Conservation (phyloP, 2,113 vertebrate genomes). For the Cepphus grylle region DNA sequence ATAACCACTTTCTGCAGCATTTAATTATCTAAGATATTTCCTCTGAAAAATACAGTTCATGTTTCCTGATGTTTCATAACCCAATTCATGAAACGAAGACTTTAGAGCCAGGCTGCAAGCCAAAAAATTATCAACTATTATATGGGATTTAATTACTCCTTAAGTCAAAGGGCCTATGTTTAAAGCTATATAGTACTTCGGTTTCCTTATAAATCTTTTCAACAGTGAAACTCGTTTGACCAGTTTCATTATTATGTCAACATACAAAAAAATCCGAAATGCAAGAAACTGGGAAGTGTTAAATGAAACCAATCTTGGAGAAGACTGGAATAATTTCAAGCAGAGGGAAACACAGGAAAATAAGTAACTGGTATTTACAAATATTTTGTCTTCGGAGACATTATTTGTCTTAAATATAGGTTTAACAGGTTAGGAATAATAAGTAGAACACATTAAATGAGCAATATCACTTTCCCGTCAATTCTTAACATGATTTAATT, state of each 20-base stretch:
- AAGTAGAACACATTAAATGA: background rate
- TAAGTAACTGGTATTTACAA: slow-evolving; percentile 8
- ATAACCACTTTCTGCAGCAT: background rate
- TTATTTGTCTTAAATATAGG: slow-evolving; percentile 10
- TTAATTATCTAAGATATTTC: background rate
- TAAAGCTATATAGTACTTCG: background rate
- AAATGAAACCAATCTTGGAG: background rate
- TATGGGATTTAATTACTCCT: background rate
- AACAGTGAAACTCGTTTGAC: background rate
- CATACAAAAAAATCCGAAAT: background rate
- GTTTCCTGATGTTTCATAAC: background rate
- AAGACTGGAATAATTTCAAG: background rate
- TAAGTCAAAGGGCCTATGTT: background rate
- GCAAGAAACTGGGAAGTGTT: slow-evolving; percentile 5
- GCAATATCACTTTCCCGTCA: background rate
- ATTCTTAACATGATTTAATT: background rate
- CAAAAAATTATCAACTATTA: background rate
- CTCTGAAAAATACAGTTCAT: background rate
- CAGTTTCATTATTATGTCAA: background rate
- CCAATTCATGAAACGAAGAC: background rate
- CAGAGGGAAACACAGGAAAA: background rate
- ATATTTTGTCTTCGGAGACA: slow-evolving; percentile 22
- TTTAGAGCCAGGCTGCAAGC: background rate
- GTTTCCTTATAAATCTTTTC: background rate
- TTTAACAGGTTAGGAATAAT: background rate